Base-by-base conservation (phyloP, 1,140 invertebrate species). In the Euglossa dilemma region DNA sequence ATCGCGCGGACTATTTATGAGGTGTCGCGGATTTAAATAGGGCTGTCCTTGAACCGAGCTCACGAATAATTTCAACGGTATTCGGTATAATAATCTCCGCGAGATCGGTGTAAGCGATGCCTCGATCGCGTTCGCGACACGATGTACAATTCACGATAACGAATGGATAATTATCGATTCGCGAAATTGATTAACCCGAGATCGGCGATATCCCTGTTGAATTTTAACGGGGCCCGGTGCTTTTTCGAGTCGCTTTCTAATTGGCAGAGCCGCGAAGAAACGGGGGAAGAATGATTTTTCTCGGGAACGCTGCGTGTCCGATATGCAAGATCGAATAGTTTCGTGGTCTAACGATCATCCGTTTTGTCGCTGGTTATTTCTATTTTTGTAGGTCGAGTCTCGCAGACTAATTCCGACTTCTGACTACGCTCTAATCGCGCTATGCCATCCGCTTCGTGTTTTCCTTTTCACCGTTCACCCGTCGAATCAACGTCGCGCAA, bases 1-100 rank as follows among this genome's bases (percentile, higher is more conserved):
- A 20, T 61, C 64, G n/a, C 43, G 59, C 77, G 61, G 78, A 84
- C 87, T 84, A 84, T 84, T 84, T 78, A 84, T 77, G 76, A 80
- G 67, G 47, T 67, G 7, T 43, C 63, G 45, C 45, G 47, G n/a
- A 61, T 47, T 64, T 43, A 23, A 59, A 61, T 64, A 66, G n/a
- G 16, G 25, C 52, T 16, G n/a, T 61, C 86, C 82, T 87, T 84
- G 86, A 80, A 73, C 77, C 73, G 74, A 23, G 23, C 70, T 50
- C 1, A 45, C 23, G 73, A 77, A 84, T 77, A 84, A 87, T 84
- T 67, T 84, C 43, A 28, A 8, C 28, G 43, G 43, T 25, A 57
- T 54, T 52, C 59, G 77, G 50, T 54, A 77, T 74, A 85, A 76
- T 80, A 87, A 87, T 80, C 59, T 61, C n/a, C 52, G 63, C 64